These are phyloP conservation scores for Fragariocoptes setiger DNA, from an alignment of 1,140 invertebrate species.

Conservation along the genomic window DNA sequence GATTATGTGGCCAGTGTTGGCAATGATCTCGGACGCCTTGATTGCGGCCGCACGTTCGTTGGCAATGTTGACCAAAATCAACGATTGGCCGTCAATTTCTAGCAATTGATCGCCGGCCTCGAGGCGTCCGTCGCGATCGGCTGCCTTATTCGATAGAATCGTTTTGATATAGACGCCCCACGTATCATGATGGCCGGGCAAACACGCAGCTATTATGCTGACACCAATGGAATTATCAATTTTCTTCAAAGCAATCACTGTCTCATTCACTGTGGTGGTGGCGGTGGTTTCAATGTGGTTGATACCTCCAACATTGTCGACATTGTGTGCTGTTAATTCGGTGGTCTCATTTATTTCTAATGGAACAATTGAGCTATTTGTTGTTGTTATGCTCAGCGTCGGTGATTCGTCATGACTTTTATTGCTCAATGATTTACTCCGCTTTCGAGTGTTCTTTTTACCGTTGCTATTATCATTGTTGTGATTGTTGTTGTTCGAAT, in stretches of 20 bases:
- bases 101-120: conserved; percentile 86
- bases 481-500: no score
- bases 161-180: conserved; percentile 92
- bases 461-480: no score
- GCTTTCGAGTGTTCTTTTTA: no score
- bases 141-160: conserved; percentile 74
- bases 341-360: no score
- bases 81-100: conserved; percentile 78
- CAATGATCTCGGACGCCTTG: conserved; percentile 78
- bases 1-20: conserved; percentile 63
- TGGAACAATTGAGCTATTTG: no score
- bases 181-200: conserved; percentile 38
- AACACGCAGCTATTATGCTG: conserved; percentile 65
- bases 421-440: no score
- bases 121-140: conserved; percentile 60
- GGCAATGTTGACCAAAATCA: conserved; percentile 81
- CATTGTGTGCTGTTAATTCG: no score
- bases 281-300: no score
- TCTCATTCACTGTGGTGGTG: no score
- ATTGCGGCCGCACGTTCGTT: conserved; percentile 52
- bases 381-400: no score
- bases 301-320: no score
- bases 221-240: conserved; percentile 66
- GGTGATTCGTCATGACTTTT: no score
- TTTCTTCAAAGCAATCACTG: conserved; percentile 59